phyloP scores from a whole-genome alignment of 2,113 vertebrate genomes.

The Erpornis zantholeuca region DNA sequence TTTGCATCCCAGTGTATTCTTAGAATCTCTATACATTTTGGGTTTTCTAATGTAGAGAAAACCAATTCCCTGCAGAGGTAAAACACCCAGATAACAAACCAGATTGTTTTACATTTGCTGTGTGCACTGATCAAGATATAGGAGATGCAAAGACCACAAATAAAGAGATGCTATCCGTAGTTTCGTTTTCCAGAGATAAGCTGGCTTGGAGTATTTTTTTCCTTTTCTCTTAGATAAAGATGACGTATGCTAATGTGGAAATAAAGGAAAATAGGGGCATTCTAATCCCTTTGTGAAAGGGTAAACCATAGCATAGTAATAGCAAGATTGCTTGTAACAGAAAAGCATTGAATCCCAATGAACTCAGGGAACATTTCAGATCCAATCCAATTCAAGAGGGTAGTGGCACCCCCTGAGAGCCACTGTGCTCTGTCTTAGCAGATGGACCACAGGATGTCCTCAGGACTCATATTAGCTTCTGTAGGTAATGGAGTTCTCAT shows the following conservation, averaged over 20 bases:
- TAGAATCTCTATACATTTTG: not conserved
- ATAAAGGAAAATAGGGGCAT: not conserved
- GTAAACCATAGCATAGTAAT: not conserved
- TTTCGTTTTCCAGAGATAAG: conserved; percentile 32
- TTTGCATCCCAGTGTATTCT: not conserved
- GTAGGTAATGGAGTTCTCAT: not conserved
- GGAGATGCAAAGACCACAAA: not conserved
- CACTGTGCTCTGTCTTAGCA: not conserved
- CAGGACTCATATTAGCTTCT: not conserved
- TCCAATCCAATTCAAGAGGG: not conserved
- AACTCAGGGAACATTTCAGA: not conserved
- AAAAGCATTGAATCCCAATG: not conserved
- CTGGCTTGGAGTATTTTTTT: not conserved
- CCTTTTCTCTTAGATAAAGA: not conserved
- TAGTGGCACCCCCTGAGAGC: not conserved
- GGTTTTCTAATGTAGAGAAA: not conserved
- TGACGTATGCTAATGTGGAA: not conserved
- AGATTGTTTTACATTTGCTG: not conserved
- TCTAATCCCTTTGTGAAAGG: not conserved
- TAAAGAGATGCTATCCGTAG: not conserved
- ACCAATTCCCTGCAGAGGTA: not conserved
- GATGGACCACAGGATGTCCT: not conserved
- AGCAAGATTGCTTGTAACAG: not conserved
- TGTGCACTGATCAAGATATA: not conserved
- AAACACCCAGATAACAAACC: not conserved